Conservation (phyloP, 2,888 invertebrate species). For the Xestia sexstrigata region DNA sequence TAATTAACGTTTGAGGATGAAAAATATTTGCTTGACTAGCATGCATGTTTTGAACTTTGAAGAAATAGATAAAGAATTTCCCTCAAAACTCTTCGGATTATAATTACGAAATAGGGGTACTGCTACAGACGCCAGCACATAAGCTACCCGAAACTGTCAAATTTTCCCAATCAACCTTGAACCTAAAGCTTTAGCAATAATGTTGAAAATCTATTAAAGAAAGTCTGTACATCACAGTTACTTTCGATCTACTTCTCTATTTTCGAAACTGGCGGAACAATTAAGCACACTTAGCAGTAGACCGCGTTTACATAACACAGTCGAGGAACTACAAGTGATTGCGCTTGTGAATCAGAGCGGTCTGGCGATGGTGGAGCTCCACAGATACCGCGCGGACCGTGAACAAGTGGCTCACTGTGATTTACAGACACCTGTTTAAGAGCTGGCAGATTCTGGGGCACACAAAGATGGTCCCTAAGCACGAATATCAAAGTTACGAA, state of each 20-base stretch:
- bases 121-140: neutral
- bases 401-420: conserved; percentile 50
- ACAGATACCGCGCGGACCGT: conserved; percentile 66
- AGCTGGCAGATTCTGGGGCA: conserved; percentile 12
- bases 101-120: neutral
- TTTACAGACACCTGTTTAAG: conserved; percentile 32
- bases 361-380: conserved; percentile 59
- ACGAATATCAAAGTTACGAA: neutral
- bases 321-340: conserved; percentile 66
- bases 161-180: no score
- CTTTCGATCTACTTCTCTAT: conserved; percentile 2
- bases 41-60: neutral
- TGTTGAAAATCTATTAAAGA: no score
- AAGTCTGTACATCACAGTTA: neutral
- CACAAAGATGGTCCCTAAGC: neutral
- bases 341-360: conserved; percentile 73
- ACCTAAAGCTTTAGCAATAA: no score
- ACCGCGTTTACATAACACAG: conserved; percentile 50
- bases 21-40: no score
- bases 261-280: conserved; percentile 20
- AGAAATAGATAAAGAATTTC: neutral
- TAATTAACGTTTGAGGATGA: no score
- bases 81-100: neutral
- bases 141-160: no score
- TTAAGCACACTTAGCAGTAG: conserved; percentile 27